These are phyloP conservation scores for Halichondria panicea DNA, from an alignment of 37 sponge, comb jelly and placozoan species.

Conservation along the genomic window DNA sequence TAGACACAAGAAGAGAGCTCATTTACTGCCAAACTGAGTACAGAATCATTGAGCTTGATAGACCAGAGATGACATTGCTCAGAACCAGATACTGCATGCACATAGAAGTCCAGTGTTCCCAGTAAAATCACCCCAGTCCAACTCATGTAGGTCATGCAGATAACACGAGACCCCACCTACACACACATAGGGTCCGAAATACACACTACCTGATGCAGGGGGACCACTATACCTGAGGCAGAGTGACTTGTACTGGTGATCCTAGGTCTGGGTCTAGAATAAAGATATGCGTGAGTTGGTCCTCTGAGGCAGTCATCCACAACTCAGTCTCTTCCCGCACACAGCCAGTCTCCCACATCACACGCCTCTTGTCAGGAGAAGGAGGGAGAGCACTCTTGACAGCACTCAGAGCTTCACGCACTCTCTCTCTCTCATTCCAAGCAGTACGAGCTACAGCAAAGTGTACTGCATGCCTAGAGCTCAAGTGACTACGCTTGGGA, in stretches of 20 bases:
- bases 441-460: neutral
- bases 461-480: neutral
- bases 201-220: neutral
- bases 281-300: neutral
- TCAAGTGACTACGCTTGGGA: slow-evolving; percentile 13
- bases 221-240: neutral
- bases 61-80: slow-evolving; percentile 30
- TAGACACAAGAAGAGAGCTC: too few relatives aligned
- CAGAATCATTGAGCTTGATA: slow-evolving; percentile 52
- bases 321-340: slow-evolving; percentile 38
- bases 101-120: slow-evolving; percentile 65
- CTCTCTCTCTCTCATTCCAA: slow-evolving; percentile 20
- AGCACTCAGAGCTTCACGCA: slow-evolving; percentile 2
- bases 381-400: neutral
- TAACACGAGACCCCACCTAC: slow-evolving; percentile 19
- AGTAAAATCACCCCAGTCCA: slow-evolving; percentile 23
- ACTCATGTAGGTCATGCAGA: slow-evolving; percentile 22
- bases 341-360: slow-evolving; percentile 70
- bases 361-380: too few relatives aligned
- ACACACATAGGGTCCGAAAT: neutral
- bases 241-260: neutral
- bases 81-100: neutral
- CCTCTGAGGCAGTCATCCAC: slow-evolving; percentile 58
- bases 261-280: neutral
- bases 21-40: too few relatives aligned